These are phyloP conservation scores for Oncorhynchus keta DNA, from an alignment of 2,113 vertebrate genomes.

Conservation along the genomic window DNA sequence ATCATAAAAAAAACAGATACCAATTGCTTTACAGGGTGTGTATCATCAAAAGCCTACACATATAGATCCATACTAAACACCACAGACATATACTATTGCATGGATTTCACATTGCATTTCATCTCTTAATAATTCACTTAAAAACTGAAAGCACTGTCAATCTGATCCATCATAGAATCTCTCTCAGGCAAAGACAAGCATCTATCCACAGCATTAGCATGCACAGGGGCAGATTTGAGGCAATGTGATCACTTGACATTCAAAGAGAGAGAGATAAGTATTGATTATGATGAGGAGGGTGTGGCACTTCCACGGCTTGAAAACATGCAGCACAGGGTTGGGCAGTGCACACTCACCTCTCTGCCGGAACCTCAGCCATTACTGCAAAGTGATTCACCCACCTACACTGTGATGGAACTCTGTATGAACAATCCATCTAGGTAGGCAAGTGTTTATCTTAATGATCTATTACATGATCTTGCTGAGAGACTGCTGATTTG, in stretches of 20 bases:
- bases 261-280: slow-evolving; percentile 33
- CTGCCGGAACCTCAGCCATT: not conserved
- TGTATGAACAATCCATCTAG: not conserved
- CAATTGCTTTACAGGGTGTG: not conserved
- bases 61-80: not conserved
- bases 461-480: too few species aligned
- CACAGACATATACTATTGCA: not conserved
- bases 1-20: not conserved
- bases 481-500: too few species aligned
- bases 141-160: not conserved
- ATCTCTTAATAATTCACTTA: too few species aligned
- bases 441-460: too few species aligned
- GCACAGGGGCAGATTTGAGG: slow-evolving; percentile 12
- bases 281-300: slow-evolving; percentile 45
- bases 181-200: not conserved
- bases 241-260: slow-evolving; percentile 44
- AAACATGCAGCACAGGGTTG: slow-evolving; percentile 6
- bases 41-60: not conserved
- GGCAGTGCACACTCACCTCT: slow-evolving; percentile 6
- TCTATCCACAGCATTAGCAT: slow-evolving; percentile 1
- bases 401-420: not conserved
- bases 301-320: slow-evolving; percentile 8
- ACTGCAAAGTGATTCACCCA: too few species aligned
- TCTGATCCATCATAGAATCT: not conserved
- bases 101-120: not conserved